These are phyloP conservation scores for Ischnus inquisitorius DNA, from an alignment of 2,888 invertebrate species.

Conservation along the genomic window DNA sequence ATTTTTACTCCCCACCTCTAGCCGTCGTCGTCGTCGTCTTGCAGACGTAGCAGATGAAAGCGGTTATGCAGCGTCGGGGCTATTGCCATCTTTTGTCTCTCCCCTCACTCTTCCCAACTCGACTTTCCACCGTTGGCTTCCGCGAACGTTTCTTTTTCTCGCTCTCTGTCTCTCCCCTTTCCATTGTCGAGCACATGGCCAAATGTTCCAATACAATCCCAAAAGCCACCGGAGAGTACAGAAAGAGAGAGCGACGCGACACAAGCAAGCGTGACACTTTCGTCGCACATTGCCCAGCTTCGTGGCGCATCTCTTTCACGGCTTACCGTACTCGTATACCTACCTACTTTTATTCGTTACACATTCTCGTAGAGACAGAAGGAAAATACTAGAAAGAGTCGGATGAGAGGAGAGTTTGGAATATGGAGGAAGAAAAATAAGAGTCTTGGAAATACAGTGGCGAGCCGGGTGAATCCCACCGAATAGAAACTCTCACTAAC, in stretches of 20 bases:
- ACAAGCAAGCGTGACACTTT: constrained; percentile 56
- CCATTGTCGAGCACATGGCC: constrained; percentile 7
- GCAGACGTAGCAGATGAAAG: constrained; percentile 81
- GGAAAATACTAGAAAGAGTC: constrained; percentile 37
- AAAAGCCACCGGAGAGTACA: constrained; percentile 36
- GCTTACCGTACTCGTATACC: constrained; percentile 59
- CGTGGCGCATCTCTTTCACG: constrained; percentile 54
- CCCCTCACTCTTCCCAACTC: constrained; percentile 30
- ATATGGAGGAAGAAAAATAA: constrained; percentile 40
- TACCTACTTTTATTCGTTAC: constrained; percentile 63
- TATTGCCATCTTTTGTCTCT: constrained; percentile 73
- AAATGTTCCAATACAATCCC: constrained; percentile 37
- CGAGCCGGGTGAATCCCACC: constrained; percentile 58
- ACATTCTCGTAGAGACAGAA: constrained; percentile 55
- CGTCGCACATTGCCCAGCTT: constrained; percentile 44
- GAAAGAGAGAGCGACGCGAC: constrained; percentile 23
- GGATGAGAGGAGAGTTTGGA: constrained; percentile 6
- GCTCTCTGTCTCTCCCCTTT: constrained; percentile 27
- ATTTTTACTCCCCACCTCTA: constrained; percentile 74
- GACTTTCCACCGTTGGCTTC: constrained; percentile 50
- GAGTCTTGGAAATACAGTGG: constrained; percentile 53
- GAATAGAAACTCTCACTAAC: constrained; percentile 61
- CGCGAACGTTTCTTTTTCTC: constrained; percentile 44
- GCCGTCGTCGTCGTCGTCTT: constrained; percentile 52
- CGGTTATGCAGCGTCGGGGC: constrained; percentile 74